phyloP scores from a whole-genome alignment of 1,140 invertebrate genomes.

The Archegozetes longisetosus region DNA sequence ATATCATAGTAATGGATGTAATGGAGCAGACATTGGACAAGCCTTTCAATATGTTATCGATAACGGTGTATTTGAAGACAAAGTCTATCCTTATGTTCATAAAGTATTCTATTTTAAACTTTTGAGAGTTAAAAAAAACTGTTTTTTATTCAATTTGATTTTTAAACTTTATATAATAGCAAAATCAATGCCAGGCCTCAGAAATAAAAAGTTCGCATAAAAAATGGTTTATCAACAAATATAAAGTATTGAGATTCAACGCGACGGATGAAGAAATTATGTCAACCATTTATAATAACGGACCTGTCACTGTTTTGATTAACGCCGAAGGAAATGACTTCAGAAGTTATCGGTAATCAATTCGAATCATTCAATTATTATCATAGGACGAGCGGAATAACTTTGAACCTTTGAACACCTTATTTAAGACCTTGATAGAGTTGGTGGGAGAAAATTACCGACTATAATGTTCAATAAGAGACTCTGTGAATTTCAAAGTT shows the following conservation, averaged over 20 bases:
- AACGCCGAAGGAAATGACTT: no score
- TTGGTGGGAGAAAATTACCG: no score
- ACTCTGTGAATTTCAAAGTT: no score
- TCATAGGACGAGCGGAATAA: no score
- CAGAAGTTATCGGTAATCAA: no score
- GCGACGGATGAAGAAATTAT: background rate
- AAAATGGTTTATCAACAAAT: background rate
- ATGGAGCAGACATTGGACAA: background rate
- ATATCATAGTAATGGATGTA: conserved; percentile 1
- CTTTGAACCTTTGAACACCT: no score
- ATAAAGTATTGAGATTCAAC: background rate
- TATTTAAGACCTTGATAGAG: no score
- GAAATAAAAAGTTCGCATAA: background rate
- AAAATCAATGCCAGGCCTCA: background rate
- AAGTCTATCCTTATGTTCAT: background rate
- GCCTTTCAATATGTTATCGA: conserved; percentile 4
- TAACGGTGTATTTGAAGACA: background rate
- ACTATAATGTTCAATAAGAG: no score
- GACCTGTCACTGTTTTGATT: background rate
- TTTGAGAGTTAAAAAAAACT: background rate
- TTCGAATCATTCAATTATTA: no score
- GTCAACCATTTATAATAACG: background rate
- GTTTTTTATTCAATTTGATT: background rate
- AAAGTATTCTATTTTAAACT: background rate
- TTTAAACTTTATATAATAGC: background rate